Conservation (phyloP, 1,140 invertebrate genomes). For the Microplitis demolitor region DNA sequence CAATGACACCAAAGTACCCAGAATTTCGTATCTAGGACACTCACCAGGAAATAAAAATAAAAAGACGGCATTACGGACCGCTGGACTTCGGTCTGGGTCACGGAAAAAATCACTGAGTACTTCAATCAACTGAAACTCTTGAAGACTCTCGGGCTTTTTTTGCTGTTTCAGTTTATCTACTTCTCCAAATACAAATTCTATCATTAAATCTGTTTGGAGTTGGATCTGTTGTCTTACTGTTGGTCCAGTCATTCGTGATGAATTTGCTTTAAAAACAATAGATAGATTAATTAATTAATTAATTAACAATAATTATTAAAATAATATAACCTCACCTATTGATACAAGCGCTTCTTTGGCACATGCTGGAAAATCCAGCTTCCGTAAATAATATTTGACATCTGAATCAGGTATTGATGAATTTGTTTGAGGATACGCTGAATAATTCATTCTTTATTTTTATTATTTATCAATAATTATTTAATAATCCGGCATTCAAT, state of each 20-base stretch:
- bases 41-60: constrained; percentile 75
- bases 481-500: background rate
- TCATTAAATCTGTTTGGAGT: constrained; percentile 75
- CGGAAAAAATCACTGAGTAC: constrained; percentile 77
- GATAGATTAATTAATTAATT: constrained; percentile 28
- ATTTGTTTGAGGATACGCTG: constrained; percentile 23
- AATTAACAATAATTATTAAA: constrained; percentile 46
- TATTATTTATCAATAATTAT: too few species aligned
- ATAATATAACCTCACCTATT: constrained; percentile 56
- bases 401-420: constrained; percentile 39
- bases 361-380: constrained; percentile 70
- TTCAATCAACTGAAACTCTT: constrained; percentile 78
- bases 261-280: constrained; percentile 53
- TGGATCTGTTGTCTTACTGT: constrained; percentile 67
- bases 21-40: constrained; percentile 69
- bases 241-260: constrained; percentile 61
- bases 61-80: constrained; percentile 79
- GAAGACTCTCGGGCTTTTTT: constrained; percentile 63
- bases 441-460: constrained; percentile 25
- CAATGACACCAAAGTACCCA: constrained; percentile 80
- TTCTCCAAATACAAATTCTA: constrained; percentile 83
- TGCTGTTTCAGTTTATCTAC: constrained; percentile 69
- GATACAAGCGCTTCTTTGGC: constrained; percentile 68
- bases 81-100: constrained; percentile 68
- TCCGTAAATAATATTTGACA: constrained; percentile 60